phyloP scores from a whole-genome alignment of 53 echinoderm and acorn worm genomes.

The Echinarachnius parma region DNA sequence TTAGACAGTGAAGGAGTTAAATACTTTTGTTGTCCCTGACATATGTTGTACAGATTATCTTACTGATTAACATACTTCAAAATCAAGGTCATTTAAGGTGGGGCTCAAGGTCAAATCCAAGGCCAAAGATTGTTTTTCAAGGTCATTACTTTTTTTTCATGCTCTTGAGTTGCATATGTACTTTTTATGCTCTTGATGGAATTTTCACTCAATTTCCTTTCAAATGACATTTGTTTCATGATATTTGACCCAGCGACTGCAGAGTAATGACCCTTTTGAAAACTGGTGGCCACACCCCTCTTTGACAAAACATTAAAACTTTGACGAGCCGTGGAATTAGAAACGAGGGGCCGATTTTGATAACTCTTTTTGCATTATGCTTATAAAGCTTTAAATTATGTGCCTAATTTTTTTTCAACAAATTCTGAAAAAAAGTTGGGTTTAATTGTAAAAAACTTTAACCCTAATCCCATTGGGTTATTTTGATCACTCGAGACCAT shows the following conservation, averaged over 20 bases:
- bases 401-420: slow-evolving; percentile 5
- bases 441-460: slow-evolving; percentile 11
- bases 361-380: slow-evolving; percentile 15
- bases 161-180: slow-evolving; percentile 14
- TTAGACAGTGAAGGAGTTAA: slow-evolving; percentile 4
- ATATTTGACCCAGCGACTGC: slow-evolving; percentile 23
- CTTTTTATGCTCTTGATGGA: slow-evolving; percentile 15
- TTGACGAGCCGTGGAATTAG: too few species aligned
- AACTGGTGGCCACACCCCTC: slow-evolving; percentile 16
- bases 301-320: slow-evolving; percentile 21
- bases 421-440: slow-evolving; percentile 12
- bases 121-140: slow-evolving; percentile 14
- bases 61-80: too few species aligned
- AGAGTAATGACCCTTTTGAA: slow-evolving; percentile 4
- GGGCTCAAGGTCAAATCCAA: slow-evolving; percentile 12
- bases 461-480: slow-evolving; percentile 11
- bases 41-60: slow-evolving; percentile 3
- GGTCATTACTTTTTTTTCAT: slow-evolving; percentile 4
- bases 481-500: slow-evolving; percentile 14
- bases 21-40: slow-evolving; percentile 4
- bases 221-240: slow-evolving; percentile 9
- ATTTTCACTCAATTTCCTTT: slow-evolving; percentile 16
- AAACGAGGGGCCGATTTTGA: too few species aligned
- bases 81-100: slow-evolving; percentile 11
- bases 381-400: slow-evolving; percentile 11